These are phyloP conservation scores for Lingula anatina DNA, from an alignment of 2,888 invertebrate species.

Conservation along the genomic window DNA sequence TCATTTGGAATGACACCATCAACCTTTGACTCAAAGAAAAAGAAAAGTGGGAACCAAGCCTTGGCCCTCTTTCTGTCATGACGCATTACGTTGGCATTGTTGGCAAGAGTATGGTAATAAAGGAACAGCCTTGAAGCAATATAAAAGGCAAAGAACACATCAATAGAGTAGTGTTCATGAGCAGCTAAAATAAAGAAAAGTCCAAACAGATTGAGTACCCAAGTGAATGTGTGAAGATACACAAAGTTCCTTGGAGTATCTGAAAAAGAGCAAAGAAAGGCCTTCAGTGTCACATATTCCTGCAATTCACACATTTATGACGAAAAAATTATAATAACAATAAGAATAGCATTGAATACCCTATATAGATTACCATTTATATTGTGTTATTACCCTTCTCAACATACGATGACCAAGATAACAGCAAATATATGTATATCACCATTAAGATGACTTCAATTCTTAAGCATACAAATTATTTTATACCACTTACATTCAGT, in stretches of 20 bases:
- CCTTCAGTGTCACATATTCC: no score
- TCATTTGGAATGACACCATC: conserved; percentile 82
- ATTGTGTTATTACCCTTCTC: no score
- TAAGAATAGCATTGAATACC: no score
- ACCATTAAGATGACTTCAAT: no score
- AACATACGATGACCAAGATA: no score
- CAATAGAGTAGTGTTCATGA: conserved; percentile 99
- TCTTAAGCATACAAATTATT: no score
- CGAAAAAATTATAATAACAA: no score
- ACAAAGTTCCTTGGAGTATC: conserved; percentile 88
- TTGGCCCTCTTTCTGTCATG: conserved; percentile 79
- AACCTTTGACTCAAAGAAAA: conserved; percentile 75
- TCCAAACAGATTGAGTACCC: conserved; percentile 99
- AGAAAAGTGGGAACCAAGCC: conserved; percentile 96
- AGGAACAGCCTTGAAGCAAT: conserved; percentile 92
- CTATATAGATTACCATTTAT: no score
- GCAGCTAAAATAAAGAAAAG: conserved; percentile 99
- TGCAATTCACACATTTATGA: no score
- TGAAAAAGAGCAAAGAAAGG: conserved; percentile 55
- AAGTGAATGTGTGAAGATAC: conserved; percentile 89
- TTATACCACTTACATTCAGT: conserved; percentile 87
- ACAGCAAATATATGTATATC: no score
- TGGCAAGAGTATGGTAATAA: conserved; percentile 96
- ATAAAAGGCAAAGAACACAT: conserved; percentile 99
- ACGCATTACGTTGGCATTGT: conserved; percentile 73